These are phyloP conservation scores for Vanessa atalanta DNA, from an alignment of 1,140 invertebrate genomes.

Conservation along the genomic window DNA sequence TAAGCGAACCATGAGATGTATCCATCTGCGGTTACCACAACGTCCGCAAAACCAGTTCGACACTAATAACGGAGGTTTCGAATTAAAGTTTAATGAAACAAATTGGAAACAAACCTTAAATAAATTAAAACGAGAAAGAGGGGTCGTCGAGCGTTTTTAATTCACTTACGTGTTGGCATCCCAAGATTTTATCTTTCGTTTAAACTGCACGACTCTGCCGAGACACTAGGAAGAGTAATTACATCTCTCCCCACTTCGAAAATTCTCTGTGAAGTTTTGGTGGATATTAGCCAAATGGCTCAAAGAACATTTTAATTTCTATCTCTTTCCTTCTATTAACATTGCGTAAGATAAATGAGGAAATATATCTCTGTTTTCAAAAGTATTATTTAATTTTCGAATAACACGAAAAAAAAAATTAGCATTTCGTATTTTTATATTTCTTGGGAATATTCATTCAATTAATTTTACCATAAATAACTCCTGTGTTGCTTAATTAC, in stretches of 20 bases:
- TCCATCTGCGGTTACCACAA: not conserved
- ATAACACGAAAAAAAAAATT: not conserved
- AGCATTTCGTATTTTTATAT: not conserved
- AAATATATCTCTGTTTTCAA: not conserved
- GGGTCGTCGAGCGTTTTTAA: constrained; percentile 21
- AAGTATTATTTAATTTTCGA: not conserved
- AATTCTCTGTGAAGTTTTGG: constrained; percentile 30
- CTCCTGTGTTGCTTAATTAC: not conserved
- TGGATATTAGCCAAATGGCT: constrained; percentile 37
- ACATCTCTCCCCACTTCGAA: constrained; percentile 22
- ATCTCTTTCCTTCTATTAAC: constrained; percentile 41
- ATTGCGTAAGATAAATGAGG: constrained; percentile 34
- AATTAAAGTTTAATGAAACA: constrained; percentile 12
- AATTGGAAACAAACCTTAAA: constrained; percentile 21
- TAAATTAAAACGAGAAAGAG: constrained; percentile 18
- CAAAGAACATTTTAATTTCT: constrained; percentile 40
- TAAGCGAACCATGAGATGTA: not conserved
- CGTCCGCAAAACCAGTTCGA: not conserved
- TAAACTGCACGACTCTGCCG: constrained; percentile 17
- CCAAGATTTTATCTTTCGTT: constrained; percentile 35
- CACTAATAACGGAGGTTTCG: constrained; percentile 9
- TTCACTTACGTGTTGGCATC: constrained; percentile 29
- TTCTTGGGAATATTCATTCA: too few relatives aligned
- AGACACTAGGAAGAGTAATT: constrained; percentile 31
- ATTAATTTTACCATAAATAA: not conserved